Conservation (phyloP, 2,888 invertebrate species). For the Brachyptera risi region DNA sequence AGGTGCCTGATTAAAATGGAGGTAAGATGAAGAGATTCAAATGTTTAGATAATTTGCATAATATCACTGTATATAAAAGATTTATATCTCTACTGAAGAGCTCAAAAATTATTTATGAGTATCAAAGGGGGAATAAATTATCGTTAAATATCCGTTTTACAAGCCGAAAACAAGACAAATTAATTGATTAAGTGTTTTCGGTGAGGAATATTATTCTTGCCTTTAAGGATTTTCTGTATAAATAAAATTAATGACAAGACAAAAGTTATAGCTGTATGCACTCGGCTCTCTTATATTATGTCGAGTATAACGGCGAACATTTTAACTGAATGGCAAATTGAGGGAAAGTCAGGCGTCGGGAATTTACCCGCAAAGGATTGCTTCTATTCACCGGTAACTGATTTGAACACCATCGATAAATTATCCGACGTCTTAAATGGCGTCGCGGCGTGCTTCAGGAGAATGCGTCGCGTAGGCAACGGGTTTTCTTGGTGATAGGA, state of each 20-base stretch:
- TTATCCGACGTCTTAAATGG: not conserved
- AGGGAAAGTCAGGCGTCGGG: constrained; percentile 12
- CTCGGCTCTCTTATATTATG: too few relatives aligned
- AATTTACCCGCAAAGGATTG: constrained; percentile 5
- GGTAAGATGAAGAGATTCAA: too few relatives aligned
- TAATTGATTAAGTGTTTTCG: constrained; percentile 11
- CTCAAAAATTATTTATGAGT: not conserved
- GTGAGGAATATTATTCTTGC: not conserved
- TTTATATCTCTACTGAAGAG: too few relatives aligned
- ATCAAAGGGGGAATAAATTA: constrained; percentile 2
- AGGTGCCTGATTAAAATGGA: too few relatives aligned
- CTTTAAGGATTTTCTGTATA: not conserved
- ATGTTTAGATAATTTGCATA: too few relatives aligned
- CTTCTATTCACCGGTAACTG: constrained; percentile 7
- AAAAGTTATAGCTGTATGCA: constrained; percentile 5
- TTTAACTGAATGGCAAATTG: too few relatives aligned
- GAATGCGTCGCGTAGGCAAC: too few relatives aligned
- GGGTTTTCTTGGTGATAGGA: too few relatives aligned
- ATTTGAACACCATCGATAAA: constrained; percentile 6
- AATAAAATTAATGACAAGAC: constrained; percentile 4
- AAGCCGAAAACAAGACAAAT: constrained; percentile 12
- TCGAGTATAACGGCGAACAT: too few relatives aligned
- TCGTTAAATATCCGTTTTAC: constrained; percentile 3
- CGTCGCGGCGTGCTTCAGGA: too few relatives aligned
- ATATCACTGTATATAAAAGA: too few relatives aligned